Percentiles rank a stretch among this genome's conserved stretches.
Evolutionary conservation across 2,113 vertebrate genomes (phyloP).

Genomic region (Nothobranchius furzeri): DNA sequence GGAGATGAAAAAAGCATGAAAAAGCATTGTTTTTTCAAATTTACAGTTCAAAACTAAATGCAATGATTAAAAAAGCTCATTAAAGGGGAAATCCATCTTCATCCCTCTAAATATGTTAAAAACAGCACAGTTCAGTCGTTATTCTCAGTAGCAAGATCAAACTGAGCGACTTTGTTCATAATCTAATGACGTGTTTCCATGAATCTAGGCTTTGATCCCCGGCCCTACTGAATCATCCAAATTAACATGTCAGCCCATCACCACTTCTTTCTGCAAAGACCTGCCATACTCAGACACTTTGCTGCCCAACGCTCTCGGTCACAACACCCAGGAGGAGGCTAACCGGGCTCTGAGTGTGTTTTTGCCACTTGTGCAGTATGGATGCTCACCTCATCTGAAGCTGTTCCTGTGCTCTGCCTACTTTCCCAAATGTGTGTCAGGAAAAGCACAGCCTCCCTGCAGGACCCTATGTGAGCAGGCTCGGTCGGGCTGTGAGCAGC

Average conservation of each 20-base stretch:
- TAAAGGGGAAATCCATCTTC: too few relatives aligned
- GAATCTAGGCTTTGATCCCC: conserved; percentile 7
- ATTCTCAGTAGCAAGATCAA: too few relatives aligned
- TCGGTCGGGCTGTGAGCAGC: conserved; percentile 81
- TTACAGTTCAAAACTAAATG: too few relatives aligned
- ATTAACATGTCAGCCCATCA: conserved; percentile 83
- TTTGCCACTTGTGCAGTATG: conserved; percentile 76
- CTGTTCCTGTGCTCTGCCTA: conserved; percentile 89
- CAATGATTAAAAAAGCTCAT: too few relatives aligned
- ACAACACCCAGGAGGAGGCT: conserved; percentile 81
- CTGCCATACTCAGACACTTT: conserved; percentile 85
- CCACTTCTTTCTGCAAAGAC: conserved; percentile 81
- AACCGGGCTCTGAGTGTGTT: conserved; percentile 76
- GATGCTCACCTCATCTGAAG: conserved; percentile 85
- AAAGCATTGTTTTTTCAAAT: too few relatives aligned
- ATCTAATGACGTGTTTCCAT: neutral
- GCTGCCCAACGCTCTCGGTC: conserved; percentile 84
- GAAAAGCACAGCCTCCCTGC: conserved; percentile 83
- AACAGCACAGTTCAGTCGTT: too few relatives aligned
- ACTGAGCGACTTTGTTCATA: neutral
- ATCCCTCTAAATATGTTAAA: too few relatives aligned
- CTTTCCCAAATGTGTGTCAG: conserved; percentile 84
- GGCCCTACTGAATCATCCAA: conserved; percentile 3
- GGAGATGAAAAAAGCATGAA: too few relatives aligned
- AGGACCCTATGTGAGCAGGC: conserved; percentile 86